Percentiles rank a stretch among this genome's conserved stretches.
phyloP scores from a whole-genome alignment of 1,140 invertebrate species.

The Phthorimaea operculella region DNA sequence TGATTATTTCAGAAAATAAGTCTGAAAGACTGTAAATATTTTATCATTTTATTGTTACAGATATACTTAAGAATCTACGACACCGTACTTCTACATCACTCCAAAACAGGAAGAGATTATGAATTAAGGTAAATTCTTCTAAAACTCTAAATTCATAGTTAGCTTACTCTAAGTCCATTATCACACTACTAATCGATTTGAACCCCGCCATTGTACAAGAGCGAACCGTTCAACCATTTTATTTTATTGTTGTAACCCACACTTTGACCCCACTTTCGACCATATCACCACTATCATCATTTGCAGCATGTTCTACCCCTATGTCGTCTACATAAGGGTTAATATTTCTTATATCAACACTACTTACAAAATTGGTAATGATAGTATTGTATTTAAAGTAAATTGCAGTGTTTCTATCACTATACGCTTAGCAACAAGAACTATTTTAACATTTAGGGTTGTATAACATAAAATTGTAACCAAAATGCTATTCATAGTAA shows the following conservation, averaged over 20 bases:
- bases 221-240: slow-evolving; percentile 51
- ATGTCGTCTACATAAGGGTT: not conserved
- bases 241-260: slow-evolving; percentile 57
- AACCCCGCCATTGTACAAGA: slow-evolving; percentile 50
- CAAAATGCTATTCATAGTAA: not conserved
- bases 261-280: slow-evolving; percentile 24
- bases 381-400: no score
- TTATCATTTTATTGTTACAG: no score
- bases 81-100: no score
- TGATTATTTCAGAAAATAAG: no score
- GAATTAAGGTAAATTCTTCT: no score
- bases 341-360: no score
- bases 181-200: slow-evolving; percentile 59
- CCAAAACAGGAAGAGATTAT: no score
- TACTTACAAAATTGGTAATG: no score
- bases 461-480: not conserved
- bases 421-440: not conserved
- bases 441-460: not conserved
- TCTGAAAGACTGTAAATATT: no score
- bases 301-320: slow-evolving; percentile 2
- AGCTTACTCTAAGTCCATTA: slow-evolving; percentile 27
- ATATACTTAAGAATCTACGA: no score
- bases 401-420: no score
- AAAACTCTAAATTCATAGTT: not conserved
- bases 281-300: not conserved